Percentiles rank a stretch among this genome's conserved stretches.
phyloP scores from a whole-genome alignment of 2,797 vertebrate species.

The Pangasius larnaudii region DNA sequence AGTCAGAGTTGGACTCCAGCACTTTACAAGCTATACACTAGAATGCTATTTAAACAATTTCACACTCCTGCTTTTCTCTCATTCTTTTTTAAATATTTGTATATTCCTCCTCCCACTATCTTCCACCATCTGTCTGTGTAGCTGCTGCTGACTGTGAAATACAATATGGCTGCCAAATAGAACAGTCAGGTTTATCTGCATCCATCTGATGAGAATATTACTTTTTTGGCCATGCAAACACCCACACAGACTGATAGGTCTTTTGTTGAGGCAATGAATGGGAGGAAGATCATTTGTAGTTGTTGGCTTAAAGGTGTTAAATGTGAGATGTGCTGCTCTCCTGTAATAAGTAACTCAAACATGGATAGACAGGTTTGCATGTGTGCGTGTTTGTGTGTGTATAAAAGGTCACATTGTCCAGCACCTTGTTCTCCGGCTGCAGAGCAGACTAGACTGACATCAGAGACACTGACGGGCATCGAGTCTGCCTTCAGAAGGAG shows the following conservation, averaged over 20 bases:
- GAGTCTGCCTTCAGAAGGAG: conserved; percentile 34
- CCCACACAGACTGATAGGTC: conserved; percentile 15
- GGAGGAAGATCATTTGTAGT: neutral
- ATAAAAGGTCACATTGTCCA: conserved; percentile 68
- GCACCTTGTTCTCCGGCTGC: conserved; percentile 32
- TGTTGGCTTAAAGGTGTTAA: conserved; percentile 10
- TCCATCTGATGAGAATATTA: conserved; percentile 16
- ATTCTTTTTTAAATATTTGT: neutral
- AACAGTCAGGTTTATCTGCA: conserved; percentile 47
- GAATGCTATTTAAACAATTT: conserved; percentile 2
- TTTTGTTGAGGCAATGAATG: conserved; percentile 19
- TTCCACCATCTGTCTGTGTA: conserved; percentile 61
- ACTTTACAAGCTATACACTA: neutral
- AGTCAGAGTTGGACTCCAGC: neutral
- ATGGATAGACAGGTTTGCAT: neutral
- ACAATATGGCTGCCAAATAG: conserved; percentile 57
- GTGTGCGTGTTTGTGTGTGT: neutral
- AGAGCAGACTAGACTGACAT: conserved; percentile 38
- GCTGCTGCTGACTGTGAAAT: conserved; percentile 57
- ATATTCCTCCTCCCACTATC: conserved; percentile 36
- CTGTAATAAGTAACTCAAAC: neutral
- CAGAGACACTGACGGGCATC: conserved; percentile 15
- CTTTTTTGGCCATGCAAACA: neutral
- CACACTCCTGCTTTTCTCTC: neutral
- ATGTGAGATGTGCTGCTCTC: neutral